Evolutionary conservation across 2,113 vertebrate genomes (phyloP), one percentile per base, ranked within the genome.

Genomic region (Grammomys surdaster): DNA sequence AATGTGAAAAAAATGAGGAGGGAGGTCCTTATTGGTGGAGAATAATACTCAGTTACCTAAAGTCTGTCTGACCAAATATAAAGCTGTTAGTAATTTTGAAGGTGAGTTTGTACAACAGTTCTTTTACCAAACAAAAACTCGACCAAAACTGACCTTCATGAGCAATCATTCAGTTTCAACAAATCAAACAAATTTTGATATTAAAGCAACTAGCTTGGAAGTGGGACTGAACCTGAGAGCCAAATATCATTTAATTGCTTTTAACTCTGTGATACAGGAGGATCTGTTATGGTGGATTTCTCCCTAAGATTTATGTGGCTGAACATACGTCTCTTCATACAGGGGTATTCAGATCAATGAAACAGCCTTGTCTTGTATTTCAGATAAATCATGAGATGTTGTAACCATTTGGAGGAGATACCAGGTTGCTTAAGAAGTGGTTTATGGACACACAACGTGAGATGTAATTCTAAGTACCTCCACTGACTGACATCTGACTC

Each of bases 71-170:
- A 90, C 76, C 93, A 93, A 97, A 93, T 67, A 70, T 56, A 88
- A 88, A 98, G 97, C 97, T 97, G 93, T 94, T 96, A 84, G 95
- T 84, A 96, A 77, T 72, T 97, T 96, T 86, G 97, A 97, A 95
- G 94, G 81, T 97, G 95, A 82, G 91, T 96, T 16, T 96, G 91
- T 94, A 88, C 69, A 97, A 97, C 60, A 97, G 95, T 95, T 90
- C 95, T 90, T 96, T 87, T 91, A 96, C 95, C 93, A 96, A 72
- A 78, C 4, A 84, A 60, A 14, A n/a, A 82, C 96, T 86, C 88
- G 54, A 54, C 36, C 97, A 98, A 98, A 98, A 97, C 98, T 98
- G 97, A 98, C 97, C 98, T 70, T 40, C 69, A 51, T 78, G 69
- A 97, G 33, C 0, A 1, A 75, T 85, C 95, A 94, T 94, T 97